Base-by-base conservation (phyloP, 1,140 invertebrate genomes). In the Cydia fagiglandana region DNA sequence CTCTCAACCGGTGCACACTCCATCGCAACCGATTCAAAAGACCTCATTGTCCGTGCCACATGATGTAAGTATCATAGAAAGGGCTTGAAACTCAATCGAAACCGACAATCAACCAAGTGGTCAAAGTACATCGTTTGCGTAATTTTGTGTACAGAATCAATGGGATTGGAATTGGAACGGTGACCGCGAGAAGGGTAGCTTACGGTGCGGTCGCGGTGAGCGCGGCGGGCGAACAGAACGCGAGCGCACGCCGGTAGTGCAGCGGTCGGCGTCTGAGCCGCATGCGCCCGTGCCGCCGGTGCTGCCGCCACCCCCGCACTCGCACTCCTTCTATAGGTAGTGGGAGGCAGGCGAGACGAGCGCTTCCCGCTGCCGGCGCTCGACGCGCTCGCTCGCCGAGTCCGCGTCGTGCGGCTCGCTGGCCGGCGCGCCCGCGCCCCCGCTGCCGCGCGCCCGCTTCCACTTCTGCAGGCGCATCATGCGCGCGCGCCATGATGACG, bases 191-290 rank as follows among this genome's bases (percentile, higher is more conserved):
- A 86, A 86, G 76, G 83, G 88, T 6, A 77, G 80, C 50, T 12
- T 79, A 83, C 9, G 75, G 76, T 20, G 53, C 56, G 84, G 78
- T 7, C 84, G 87, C 28, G 79, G 81, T 30, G 87, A 84, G 45
- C 84, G 87, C 41, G 78, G 73, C n/a, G 34, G 47, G 4, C 53
- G 74, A 10, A 28, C 38, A 12, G 28, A 41, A 9, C 53, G 64
- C 12, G 87, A 89, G 41, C 90, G 92, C 73, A 86, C 88, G 70
- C 89, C 94, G 3, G 88, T 94, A 74, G 94, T 94, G n/a, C 94
- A 95, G 81, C 89, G 94, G 6, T 95, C 94, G 24, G 94, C 94
- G 34, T 95, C 94, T 78, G 94, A 95, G 82, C 94, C 94, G 9
- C 94, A 95, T 79, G 94, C 94, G 20, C 94, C 94, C 4, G 88